Evolutionary conservation across 1,140 invertebrate species (phyloP).

Genomic region (Eueides isabella): DNA sequence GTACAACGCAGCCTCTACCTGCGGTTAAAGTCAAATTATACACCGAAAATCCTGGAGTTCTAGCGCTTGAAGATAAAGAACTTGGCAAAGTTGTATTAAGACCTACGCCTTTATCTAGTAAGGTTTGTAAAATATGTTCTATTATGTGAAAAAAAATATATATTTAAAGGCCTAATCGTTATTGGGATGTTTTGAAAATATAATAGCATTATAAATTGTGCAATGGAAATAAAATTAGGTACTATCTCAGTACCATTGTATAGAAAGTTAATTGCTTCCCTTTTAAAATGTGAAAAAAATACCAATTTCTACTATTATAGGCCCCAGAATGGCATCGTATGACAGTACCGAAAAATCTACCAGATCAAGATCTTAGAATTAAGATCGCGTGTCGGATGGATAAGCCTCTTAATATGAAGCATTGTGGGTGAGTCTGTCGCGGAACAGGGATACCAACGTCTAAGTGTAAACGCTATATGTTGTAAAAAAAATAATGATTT

Average conservation of each 20-base stretch:
- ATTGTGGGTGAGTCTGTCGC: no score
- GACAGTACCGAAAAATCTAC: constrained; percentile 96
- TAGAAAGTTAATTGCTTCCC: no score
- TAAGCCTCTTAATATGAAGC: constrained; percentile 99
- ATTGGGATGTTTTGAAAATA: no score
- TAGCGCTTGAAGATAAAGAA: constrained; percentile 99
- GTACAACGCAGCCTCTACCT: constrained; percentile 97
- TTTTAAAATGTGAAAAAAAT: neutral
- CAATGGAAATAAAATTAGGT: no score
- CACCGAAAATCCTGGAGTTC: constrained; percentile 98
- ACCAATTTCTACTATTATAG: constrained; percentile 65
- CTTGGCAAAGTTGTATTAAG: constrained; percentile 96
- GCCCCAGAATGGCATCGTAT: constrained; percentile 99
- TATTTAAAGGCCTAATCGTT: no score
- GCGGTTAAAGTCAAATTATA: constrained; percentile 98
- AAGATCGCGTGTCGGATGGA: constrained; percentile 99
- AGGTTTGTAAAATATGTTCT: constrained; percentile 80
- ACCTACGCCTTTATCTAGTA: constrained; percentile 95
- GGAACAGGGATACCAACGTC: no score
- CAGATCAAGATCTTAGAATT: constrained; percentile 97
- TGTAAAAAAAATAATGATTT: no score
- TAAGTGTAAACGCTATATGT: no score
- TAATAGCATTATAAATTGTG: no score
- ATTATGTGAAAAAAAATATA: neutral
- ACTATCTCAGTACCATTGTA: no score